Percentiles rank a stretch among this genome's conserved stretches.
phyloP scores from a whole-genome alignment of 2,113 vertebrate genomes.

The Eurystomus gularis region DNA sequence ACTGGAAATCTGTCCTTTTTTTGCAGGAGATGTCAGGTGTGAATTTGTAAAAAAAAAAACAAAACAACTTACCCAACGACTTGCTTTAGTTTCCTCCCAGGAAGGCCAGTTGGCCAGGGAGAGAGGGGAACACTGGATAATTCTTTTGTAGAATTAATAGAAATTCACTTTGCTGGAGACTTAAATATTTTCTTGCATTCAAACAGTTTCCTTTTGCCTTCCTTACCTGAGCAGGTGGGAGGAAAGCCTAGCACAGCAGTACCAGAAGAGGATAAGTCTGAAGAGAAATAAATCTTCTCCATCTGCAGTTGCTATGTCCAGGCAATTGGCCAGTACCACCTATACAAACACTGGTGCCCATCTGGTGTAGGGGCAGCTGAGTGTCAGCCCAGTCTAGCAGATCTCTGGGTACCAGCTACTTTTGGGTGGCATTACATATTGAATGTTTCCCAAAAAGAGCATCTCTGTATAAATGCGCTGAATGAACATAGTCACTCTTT shows the following conservation, averaged over 20 bases:
- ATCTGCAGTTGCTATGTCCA: not conserved
- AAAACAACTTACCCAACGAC: too few species aligned
- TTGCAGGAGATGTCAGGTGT: not conserved
- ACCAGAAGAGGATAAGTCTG: not conserved
- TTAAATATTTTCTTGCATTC: not conserved
- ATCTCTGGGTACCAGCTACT: not conserved
- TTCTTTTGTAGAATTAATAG: not conserved
- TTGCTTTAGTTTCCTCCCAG: not conserved
- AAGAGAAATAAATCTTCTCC: not conserved
- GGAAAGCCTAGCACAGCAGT: not conserved
- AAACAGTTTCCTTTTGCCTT: not conserved
- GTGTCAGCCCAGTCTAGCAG: not conserved
- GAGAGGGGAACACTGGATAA: not conserved
- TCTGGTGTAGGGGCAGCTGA: not conserved
- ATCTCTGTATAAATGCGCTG: not conserved
- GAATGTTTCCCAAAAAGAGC: not conserved
- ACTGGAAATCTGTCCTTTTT: not conserved
- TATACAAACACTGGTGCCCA: not conserved
- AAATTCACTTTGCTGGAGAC: not conserved
- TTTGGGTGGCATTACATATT: not conserved
- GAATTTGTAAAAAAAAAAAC: not conserved
- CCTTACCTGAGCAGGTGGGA: not conserved
- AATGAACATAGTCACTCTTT: not conserved
- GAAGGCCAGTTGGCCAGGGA: not conserved
- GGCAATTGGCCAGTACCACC: not conserved